phyloP scores from a whole-genome alignment of 2,797 vertebrate species.

The Platalea minor region DNA sequence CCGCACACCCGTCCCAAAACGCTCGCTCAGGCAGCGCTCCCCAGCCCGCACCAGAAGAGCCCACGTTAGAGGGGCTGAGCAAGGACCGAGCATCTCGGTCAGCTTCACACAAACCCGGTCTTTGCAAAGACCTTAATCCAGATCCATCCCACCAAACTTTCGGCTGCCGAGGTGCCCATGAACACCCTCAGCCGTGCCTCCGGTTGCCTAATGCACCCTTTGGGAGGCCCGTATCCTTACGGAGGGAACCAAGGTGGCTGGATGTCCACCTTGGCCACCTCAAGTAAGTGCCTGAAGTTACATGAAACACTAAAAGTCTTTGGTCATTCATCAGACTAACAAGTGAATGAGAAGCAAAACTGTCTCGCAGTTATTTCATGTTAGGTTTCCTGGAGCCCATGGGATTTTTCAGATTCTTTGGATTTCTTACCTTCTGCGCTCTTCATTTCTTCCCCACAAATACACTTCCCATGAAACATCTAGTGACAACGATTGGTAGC shows the following conservation, averaged over 20 bases:
- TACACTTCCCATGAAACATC: neutral
- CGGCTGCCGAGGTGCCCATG: neutral
- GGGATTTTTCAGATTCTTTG: neutral
- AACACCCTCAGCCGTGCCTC: neutral
- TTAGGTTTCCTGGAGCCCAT: neutral
- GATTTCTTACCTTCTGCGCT: neutral
- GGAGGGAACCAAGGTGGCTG: neutral
- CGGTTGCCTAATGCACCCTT: fast-evolving
- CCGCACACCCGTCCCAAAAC: neutral
- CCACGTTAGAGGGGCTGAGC: neutral
- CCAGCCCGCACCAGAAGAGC: neutral
- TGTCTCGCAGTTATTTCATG: neutral
- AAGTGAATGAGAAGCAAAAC: neutral
- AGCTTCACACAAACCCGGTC: neutral
- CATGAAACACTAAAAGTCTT: neutral
- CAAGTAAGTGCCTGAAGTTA: neutral
- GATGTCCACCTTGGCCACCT: neutral
- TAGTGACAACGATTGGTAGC: neutral
- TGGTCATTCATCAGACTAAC: neutral
- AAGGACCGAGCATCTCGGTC: neutral
- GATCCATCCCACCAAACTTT: fast-evolving
- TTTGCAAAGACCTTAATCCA: neutral
- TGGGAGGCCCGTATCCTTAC: fast-evolving
- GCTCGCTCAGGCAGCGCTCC: fast-evolving
- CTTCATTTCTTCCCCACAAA: neutral